Evolutionary conservation across 1,140 invertebrate species (phyloP), one percentile per base, ranked within the genome.

Genomic region (Limonius californicus): DNA sequence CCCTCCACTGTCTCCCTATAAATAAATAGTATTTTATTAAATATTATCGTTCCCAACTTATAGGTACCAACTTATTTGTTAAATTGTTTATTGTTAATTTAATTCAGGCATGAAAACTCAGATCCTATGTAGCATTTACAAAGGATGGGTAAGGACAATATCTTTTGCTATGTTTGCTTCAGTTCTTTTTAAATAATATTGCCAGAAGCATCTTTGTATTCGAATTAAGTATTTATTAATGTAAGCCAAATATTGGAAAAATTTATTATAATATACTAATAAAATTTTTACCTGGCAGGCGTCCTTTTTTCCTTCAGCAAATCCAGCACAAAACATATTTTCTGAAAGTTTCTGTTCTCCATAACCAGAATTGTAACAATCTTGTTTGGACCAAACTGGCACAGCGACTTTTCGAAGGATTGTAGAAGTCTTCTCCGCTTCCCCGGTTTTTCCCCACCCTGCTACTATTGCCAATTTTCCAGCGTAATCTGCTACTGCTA

Each of bases 311-410:
- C 89, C 89, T 30, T 86, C 82, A 14, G 84, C 78, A 70, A 83
- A 87, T 12, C 88, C 87, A 11, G 89, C 89, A 70, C 90, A 92
- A 64, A 92, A 83, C 87, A 91, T 90, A 62, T 88, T 87, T 14
- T 85, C 83, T 0, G 87, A 89, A 20, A 90, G 80, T 39, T 81
- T 79, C 23, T 77, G 71, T 54, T 78, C 69, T 8, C 80, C 77
- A 65, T 86, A 85, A 16, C 82, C 80, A 2, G 83, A 77, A 42
- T 75, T 73, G 19, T 68, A 65, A 66, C 84, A 86, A 61, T 85
- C 81, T 54, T 86, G 77, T 16, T 76, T 72, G 0, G 81, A 81
- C 66, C 87, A 80, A 12, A 87, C 80, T 1, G 85, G 85, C 2
- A 87, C 75, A 56, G 77, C 74, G 2, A 85, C 85, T 72, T 85